Evolutionary conservation across 2,888 invertebrate species (phyloP), one percentile per base, ranked within the genome.

Genomic region (Mimas tiliae): DNA sequence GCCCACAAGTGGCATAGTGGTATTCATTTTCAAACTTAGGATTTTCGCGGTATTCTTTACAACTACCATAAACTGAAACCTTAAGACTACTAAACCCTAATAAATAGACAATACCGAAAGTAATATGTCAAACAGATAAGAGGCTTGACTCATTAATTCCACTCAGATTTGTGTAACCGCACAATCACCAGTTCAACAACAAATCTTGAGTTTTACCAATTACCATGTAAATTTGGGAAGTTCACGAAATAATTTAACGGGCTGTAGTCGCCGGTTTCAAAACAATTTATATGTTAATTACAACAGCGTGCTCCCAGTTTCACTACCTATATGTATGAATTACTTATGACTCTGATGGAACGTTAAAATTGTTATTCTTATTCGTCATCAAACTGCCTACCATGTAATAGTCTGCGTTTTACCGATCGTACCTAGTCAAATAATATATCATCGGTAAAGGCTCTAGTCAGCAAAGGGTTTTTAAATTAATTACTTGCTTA

Each of bases 281-380:
- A 93, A 93, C 93, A 93, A 93, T 93, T 93, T 93, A 89, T 93
- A 93, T 93, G 93, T 88, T 89, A 93, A 93, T 93, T 86, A 84
- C 72, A 84, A 81, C 89, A 89, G 87, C 91, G 86, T 89, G 90
- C 88, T 42, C 63, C 47, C 66, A 16, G 21, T 65, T 58, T 63
- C 33, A 50, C 63, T 52, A n/a, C n/a, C n/a, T n/a, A 33, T 52
- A 53, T 51, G 63, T 66, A 66, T 53, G 66, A 63, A 66, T 63
- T 66, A 66, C 66, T 53, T 45, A 66, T 63, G 62, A 47, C 52
- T 65, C 55, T 65, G 34, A 58, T 58, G 65, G 34, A 66, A 63
- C 63, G 62, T 51, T 52, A 53, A 53, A 66, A 63, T 66, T n/a
- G n/a, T n/a, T 53, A 66, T 63, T 63, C 62, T 42, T 63, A 52